Evolutionary conservation across 2,113 vertebrate species (phyloP), one percentile per base, ranked within the genome.

Genomic region (Vimba vimba): DNA sequence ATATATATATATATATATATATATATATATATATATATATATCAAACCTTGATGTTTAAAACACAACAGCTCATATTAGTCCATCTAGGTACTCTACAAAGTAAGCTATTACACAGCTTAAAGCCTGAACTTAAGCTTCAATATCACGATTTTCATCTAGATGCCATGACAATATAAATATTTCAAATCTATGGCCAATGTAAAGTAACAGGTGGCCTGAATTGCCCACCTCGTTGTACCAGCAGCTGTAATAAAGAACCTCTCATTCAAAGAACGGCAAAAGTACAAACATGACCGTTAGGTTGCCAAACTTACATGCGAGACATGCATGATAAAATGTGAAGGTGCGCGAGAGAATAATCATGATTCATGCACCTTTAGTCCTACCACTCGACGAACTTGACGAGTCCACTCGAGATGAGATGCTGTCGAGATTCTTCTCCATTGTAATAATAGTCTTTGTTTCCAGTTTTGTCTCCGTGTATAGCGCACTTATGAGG

Each of bases 371-470:
- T 90, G 74, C 80, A 47, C 6, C 88, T 88, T 52, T 86, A 23
- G 88, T 95, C 96, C 97, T 97, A 97, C 97, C 97, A 91, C 96
- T 94, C 89, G 96, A 93, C 69, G 97, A 96, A 87, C 92, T 91
- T 79, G 93, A 93, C 73, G 95, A 95, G 84, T 97, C 96, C 95
- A 97, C 95, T 82, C 94, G 95, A 21, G 93, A 95, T 4, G 96
- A 97, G 86, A 96, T 92, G 94, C 95, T 97, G 77, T 96, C 94
- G 93, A 96, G 94, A 87, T 94, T 91, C 89, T 95, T 91, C 0
- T 95, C 93, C 97, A 97, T 97, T 52, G n/a, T 79, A 5, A 13
- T 11, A 59, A 2, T 36, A 4, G 30, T 36, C 11, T 50, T 39
- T 33, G 23, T 66, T 52, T 55, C 0, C 43, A 79, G n/a, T 13